Conservation (phyloP, 2,113 vertebrate species). For the Megalops atlanticus region DNA sequence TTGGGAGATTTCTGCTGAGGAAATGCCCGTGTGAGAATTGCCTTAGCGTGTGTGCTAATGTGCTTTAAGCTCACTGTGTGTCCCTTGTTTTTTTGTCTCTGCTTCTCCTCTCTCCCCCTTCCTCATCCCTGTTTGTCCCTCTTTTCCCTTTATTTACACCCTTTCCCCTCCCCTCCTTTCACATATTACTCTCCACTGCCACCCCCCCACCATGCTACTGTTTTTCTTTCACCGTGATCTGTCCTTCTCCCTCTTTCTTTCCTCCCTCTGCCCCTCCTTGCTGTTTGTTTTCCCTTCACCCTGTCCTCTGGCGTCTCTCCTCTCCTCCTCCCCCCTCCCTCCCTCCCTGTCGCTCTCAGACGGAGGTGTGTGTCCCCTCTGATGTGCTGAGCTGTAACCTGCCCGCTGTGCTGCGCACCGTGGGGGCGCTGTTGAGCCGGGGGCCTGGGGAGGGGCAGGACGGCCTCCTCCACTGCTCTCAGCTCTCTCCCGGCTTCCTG, state of each 20-base stretch:
- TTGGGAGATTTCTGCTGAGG: neutral
- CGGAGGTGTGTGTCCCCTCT: conserved; percentile 75
- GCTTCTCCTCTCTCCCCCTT: neutral
- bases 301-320: neutral
- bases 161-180: neutral
- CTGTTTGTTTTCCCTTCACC: conserved; percentile 7
- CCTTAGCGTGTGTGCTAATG: neutral
- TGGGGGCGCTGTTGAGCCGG: conserved; percentile 67
- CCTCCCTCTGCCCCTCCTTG: conserved; percentile 1
- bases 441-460: conserved; percentile 46
- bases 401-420: conserved; percentile 72
- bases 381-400: conserved; percentile 81
- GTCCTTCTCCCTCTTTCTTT: conserved; percentile 3
- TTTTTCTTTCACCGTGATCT: conserved; percentile 7
- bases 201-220: neutral
- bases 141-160: neutral
- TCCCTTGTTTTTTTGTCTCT: conserved; percentile 9
- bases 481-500: conserved; percentile 78
- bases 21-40: neutral
- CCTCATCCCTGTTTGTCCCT: conserved; percentile 13
- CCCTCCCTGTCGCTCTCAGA: conserved; percentile 61
- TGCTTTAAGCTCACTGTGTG: conserved; percentile 28
- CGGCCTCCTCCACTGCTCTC: conserved; percentile 56
- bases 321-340: conserved; percentile 30
- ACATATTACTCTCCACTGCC: neutral